These are phyloP conservation scores for Drosophila teissieri DNA, from an alignment of 1,140 invertebrate genomes.

Conservation along the genomic window DNA sequence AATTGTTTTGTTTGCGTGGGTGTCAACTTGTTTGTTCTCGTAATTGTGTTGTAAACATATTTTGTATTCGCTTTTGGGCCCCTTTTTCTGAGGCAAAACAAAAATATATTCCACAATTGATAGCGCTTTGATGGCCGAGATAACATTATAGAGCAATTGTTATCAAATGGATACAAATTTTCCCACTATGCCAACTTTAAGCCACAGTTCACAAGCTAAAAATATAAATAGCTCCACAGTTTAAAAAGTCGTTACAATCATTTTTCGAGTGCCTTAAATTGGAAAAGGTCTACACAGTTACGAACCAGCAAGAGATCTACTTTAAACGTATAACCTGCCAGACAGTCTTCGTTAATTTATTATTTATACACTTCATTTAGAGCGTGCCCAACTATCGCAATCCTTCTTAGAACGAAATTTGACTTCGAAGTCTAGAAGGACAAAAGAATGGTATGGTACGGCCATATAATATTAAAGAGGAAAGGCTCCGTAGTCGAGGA, in stretches of 20 bases:
- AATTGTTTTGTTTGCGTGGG: slow-evolving; percentile 34
- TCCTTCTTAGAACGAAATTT: background rate
- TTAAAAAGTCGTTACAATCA: too few species aligned
- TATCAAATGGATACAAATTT: slow-evolving; percentile 14
- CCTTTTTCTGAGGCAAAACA: slow-evolving; percentile 21
- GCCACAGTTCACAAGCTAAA: background rate
- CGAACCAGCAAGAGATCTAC: background rate
- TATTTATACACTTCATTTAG: background rate
- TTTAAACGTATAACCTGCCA: background rate
- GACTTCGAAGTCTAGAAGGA: slow-evolving; percentile 4
- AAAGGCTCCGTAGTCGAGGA: background rate
- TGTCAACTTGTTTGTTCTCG: slow-evolving; percentile 50
- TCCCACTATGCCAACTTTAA: background rate
- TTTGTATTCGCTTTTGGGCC: slow-evolving; percentile 32
- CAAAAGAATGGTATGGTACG: too few species aligned
- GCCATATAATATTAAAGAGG: slow-evolving; percentile 27
- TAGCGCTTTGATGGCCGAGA: slow-evolving; percentile 12
- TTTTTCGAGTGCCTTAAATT: background rate
- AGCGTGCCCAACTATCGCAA: background rate
- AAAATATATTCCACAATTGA: slow-evolving; percentile 1
- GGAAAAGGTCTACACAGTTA: background rate
- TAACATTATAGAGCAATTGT: slow-evolving; percentile 12
- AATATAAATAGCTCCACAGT: background rate
- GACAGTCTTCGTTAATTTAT: background rate
- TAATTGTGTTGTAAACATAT: slow-evolving; percentile 64